Evolutionary conservation across 1,140 invertebrate species (phyloP).

Genomic region (Drosophila littoralis): DNA sequence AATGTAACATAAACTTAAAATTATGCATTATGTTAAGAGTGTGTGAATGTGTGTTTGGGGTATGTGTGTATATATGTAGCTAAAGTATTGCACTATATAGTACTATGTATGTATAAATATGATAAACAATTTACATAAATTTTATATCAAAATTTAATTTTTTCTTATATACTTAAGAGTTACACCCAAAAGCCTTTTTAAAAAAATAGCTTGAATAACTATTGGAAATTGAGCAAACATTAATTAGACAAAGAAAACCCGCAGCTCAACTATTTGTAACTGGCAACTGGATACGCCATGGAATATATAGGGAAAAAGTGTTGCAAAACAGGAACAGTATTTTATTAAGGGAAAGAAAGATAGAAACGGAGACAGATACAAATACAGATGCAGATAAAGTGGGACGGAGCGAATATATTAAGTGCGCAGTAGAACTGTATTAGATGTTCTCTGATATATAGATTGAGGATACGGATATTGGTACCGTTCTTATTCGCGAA

Average conservation of each 20-base stretch:
- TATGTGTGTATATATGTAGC: slow-evolving; percentile 32
- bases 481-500: not conserved
- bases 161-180: slow-evolving; percentile 16
- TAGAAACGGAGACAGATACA: not conserved
- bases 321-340: not conserved
- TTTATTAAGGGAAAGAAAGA: not conserved
- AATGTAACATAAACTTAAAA: slow-evolving; percentile 68
- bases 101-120: slow-evolving; percentile 60
- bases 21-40: slow-evolving; percentile 52
- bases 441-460: not conserved
- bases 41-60: slow-evolving; percentile 35
- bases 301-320: not conserved
- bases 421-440: slow-evolving; percentile 7
- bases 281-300: slow-evolving; percentile 5
- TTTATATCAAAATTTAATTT: slow-evolving; percentile 25
- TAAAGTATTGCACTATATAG: slow-evolving; percentile 77
- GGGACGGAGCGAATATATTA: not conserved
- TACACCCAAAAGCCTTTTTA: slow-evolving; percentile 27
- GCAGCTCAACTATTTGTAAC: slow-evolving; percentile 7
- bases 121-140: slow-evolving; percentile 73
- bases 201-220: not conserved
- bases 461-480: not conserved
- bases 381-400: slow-evolving; percentile 2
- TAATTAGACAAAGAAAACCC: slow-evolving; percentile 6
- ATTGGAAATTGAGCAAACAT: slow-evolving; percentile 12